These are phyloP conservation scores for Pogonophryne albipinna DNA, from an alignment of 2,797 vertebrate genomes.

Conservation along the genomic window DNA sequence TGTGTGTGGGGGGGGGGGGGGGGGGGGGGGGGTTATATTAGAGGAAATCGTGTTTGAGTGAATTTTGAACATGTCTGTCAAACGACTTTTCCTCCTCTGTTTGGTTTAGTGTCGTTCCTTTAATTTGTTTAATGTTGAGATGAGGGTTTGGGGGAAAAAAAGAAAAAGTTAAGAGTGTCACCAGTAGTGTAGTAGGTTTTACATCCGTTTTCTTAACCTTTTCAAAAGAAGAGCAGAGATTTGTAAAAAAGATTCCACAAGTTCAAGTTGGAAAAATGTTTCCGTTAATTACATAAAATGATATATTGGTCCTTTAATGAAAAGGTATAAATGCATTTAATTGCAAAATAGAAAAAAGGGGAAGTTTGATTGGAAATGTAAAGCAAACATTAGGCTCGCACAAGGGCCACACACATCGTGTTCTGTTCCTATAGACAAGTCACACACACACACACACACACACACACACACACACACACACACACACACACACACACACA, in stretches of 20 bases:
- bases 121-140: constrained; percentile 80
- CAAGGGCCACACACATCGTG: neutral
- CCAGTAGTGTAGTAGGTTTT: constrained; percentile 41
- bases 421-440: no score
- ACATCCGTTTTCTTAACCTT: constrained; percentile 73
- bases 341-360: neutral
- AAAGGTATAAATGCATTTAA: neutral
- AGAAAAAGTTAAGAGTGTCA: constrained; percentile 62
- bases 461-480: neutral
- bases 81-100: constrained; percentile 70
- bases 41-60: constrained; percentile 72
- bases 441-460: neutral
- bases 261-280: constrained; percentile 44
- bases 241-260: constrained; percentile 48
- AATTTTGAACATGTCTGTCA: constrained; percentile 78
- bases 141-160: constrained; percentile 21
- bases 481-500: neutral
- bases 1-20: no score
- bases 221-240: constrained; percentile 55
- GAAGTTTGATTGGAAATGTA: constrained; percentile 23
- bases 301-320: neutral
- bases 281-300: constrained; percentile 33
- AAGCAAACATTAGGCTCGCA: neutral
- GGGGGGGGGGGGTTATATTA: constrained; percentile 54
- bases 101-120: constrained; percentile 78